phyloP scores from a whole-genome alignment of 2,113 vertebrate genomes.

The Varanus salvator region DNA sequence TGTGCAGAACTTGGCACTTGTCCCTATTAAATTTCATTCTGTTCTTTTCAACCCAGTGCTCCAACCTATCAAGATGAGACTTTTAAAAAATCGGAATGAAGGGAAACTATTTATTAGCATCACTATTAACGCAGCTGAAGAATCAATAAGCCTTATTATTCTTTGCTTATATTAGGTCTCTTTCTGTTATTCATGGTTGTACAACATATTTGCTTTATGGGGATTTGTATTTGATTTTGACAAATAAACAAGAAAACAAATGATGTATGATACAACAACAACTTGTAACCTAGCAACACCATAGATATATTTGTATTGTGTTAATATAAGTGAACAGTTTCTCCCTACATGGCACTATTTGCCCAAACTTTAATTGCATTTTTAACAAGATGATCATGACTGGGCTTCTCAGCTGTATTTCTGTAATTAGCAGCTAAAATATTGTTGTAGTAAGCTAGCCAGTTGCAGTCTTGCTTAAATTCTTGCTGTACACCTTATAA shows the following conservation, averaged over 20 bases:
- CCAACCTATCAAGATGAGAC: no score
- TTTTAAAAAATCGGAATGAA: background rate
- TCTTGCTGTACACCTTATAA: slow-evolving; percentile 7
- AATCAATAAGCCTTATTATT: background rate
- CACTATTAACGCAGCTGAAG: background rate
- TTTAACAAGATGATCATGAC: slow-evolving; percentile 22
- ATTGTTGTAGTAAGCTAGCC: background rate
- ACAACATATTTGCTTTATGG: background rate
- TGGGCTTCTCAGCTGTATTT: slow-evolving; percentile 12
- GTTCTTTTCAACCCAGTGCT: no score
- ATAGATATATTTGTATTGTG: slow-evolving; percentile 43
- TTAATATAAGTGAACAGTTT: slow-evolving; percentile 42
- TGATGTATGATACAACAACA: slow-evolving; percentile 37
- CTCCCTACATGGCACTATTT: slow-evolving; percentile 32
- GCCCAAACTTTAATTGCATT: slow-evolving; percentile 41
- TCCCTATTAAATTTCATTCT: no score
- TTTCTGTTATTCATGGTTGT: background rate
- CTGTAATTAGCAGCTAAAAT: slow-evolving; percentile 23
- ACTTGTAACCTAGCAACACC: slow-evolving; percentile 46
- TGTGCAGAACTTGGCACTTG: no score
- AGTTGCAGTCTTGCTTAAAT: slow-evolving; percentile 26
- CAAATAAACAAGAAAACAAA: slow-evolving; percentile 43
- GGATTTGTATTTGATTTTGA: slow-evolving; percentile 18
- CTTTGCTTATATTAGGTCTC: background rate
- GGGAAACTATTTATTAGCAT: background rate